A percentile compares a stretch with the other conserved stretches of the same genome.
Evolutionary conservation across 2,888 invertebrate species (phyloP).

Genomic region (Esperia sulphurella): DNA sequence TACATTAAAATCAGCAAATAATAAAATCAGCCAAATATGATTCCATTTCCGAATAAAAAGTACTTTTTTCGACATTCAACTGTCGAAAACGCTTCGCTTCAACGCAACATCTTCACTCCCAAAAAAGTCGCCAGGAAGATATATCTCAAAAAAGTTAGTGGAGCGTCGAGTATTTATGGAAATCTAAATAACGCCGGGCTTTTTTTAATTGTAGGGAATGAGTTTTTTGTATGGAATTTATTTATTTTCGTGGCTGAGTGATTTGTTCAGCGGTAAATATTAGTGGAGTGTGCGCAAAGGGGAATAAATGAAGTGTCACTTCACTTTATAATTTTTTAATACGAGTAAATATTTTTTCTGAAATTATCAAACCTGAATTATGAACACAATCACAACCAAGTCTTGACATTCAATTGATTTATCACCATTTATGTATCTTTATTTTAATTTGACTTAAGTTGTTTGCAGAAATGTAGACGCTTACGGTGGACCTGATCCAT

Average conservation of each 20-base stretch:
- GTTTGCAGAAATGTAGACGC: no score
- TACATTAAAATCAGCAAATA: no score
- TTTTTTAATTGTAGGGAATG: slow-evolving; percentile 72
- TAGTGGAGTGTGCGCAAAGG: slow-evolving; percentile 35
- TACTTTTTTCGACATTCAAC: no score
- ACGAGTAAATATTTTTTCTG: neutral
- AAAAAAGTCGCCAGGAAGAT: slow-evolving; percentile 66
- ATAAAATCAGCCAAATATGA: no score
- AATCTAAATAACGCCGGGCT: slow-evolving; percentile 68
- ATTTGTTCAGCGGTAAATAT: slow-evolving; percentile 68
- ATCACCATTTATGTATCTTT: no score
- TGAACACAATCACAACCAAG: no score
- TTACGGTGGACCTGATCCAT: no score
- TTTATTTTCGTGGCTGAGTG: slow-evolving; percentile 69
- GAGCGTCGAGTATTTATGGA: slow-evolving; percentile 71
- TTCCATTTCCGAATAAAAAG: no score
- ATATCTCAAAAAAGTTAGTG: slow-evolving; percentile 63
- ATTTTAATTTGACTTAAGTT: no score
- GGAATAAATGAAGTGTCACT: slow-evolving; percentile 51
- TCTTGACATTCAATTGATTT: no score
- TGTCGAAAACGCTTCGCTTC: slow-evolving; percentile 10
- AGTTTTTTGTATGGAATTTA: slow-evolving; percentile 61
- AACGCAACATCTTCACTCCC: slow-evolving; percentile 15
- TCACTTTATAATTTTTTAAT: slow-evolving; percentile 17
- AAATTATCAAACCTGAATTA: no score